A percentile compares a stretch with the other conserved stretches of the same genome.
These are phyloP conservation scores for Semaprochilodus insignis DNA, from an alignment of 2,797 vertebrate species.

Conservation along the genomic window DNA sequence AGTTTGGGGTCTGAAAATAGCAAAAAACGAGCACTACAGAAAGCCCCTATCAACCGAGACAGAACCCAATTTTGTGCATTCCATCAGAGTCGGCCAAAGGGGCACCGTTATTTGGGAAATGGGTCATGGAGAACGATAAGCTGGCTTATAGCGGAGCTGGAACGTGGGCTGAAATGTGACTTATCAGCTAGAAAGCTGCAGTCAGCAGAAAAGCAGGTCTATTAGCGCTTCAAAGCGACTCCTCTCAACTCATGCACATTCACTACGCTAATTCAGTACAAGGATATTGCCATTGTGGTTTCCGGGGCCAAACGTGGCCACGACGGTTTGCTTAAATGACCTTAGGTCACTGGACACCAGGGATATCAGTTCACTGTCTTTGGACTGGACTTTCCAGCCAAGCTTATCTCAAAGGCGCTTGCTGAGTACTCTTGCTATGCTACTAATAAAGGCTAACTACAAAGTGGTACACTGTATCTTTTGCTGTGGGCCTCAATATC, in stretches of 20 bases:
- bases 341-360: background rate
- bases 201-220: no score
- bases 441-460: background rate
- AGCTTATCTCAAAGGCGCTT: background rate
- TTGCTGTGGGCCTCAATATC: background rate
- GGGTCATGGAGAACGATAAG: background rate
- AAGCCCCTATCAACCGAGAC: background rate
- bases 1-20: background rate
- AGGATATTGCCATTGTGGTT: background rate
- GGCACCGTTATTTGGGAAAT: background rate
- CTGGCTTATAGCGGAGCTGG: background rate
- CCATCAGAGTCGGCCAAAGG: background rate
- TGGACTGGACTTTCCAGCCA: background rate
- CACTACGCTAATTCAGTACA: background rate
- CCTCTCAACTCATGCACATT: background rate
- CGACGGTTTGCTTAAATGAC: background rate
- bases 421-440: background rate
- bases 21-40: background rate
- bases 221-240: background rate
- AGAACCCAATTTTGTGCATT: background rate
- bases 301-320: background rate
- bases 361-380: background rate
- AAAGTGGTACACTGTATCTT: background rate
- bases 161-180: background rate
- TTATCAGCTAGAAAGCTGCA: no score